These are phyloP conservation scores for Oncorhynchus mykiss DNA, from an alignment of 2,113 vertebrate genomes.

Conservation along the genomic window DNA sequence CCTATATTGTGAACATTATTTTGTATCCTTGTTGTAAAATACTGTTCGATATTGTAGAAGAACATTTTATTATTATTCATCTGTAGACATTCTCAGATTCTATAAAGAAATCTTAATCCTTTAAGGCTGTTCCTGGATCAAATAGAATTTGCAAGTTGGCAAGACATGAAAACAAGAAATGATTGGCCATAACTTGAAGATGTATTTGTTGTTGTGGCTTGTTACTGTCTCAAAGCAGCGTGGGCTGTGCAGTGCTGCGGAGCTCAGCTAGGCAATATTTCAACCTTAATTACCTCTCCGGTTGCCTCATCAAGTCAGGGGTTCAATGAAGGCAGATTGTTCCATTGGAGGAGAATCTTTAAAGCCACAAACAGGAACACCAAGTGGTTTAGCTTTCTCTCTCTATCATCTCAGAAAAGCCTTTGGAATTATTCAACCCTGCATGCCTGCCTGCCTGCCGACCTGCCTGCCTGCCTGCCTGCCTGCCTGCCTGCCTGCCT, in stretches of 20 bases:
- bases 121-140: conserved; percentile 45
- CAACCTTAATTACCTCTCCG: conserved; percentile 77
- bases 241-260: conserved; percentile 41
- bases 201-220: conserved; percentile 67
- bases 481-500: too few species aligned
- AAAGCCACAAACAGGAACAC: conserved; percentile 50
- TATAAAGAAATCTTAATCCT: conserved; percentile 27
- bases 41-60: background rate
- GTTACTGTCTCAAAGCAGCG: conserved; percentile 66
- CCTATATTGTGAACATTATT: background rate
- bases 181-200: conserved; percentile 69
- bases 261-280: conserved; percentile 67
- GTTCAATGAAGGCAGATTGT: conserved; percentile 72
- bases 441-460: conserved; percentile 15
- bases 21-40: conserved; percentile 6
- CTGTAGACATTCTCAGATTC: background rate
- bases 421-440: conserved; percentile 46
- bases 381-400: conserved; percentile 23
- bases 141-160: conserved; percentile 50
- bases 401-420: conserved; percentile 39
- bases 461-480: too few species aligned
- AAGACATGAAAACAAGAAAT: conserved; percentile 62
- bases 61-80: conserved; percentile 16
- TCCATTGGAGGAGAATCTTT: conserved; percentile 56
- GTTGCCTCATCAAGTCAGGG: conserved; percentile 72